Conservation (phyloP, 2,888 invertebrate species). For the Lasioglossum morio region DNA sequence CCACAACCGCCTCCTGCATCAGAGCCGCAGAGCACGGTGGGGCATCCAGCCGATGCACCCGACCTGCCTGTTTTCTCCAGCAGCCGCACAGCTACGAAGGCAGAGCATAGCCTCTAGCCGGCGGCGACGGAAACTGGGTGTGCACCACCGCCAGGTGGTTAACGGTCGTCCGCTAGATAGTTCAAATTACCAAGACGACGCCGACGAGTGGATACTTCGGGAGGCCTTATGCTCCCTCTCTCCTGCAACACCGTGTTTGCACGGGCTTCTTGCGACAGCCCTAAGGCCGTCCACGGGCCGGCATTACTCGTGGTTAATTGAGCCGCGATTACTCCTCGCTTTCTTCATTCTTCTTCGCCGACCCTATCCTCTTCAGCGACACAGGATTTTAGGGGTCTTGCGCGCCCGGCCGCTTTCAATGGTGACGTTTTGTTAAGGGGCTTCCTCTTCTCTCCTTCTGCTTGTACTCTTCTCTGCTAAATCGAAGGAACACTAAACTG, state of each 20-base stretch:
- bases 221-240: not conserved
- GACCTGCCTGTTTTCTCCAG: constrained; percentile 3
- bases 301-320: constrained; percentile 73
- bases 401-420: not conserved
- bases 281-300: constrained; percentile 35
- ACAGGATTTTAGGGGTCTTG: not conserved
- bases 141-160: constrained; percentile 67
- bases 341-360: not conserved
- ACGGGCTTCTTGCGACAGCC: not conserved
- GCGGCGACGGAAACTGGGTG: constrained; percentile 47
- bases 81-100: not conserved
- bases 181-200: constrained; percentile 72
- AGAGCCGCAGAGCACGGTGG: constrained; percentile 26
- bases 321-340: constrained; percentile 66
- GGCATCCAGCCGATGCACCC: constrained; percentile 17
- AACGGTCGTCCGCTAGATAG: constrained; percentile 67
- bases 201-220: constrained; percentile 18
- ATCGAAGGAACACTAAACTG: not conserved
- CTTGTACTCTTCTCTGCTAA: not conserved
- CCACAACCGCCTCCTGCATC: constrained; percentile 45
- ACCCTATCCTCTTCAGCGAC: not conserved
- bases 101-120: not conserved
- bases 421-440: not conserved
- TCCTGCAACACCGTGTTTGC: constrained; percentile 3
- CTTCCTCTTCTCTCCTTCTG: not conserved